These are phyloP conservation scores for Mamestra brassicae DNA, from an alignment of 2,888 invertebrate species.

Conservation along the genomic window DNA sequence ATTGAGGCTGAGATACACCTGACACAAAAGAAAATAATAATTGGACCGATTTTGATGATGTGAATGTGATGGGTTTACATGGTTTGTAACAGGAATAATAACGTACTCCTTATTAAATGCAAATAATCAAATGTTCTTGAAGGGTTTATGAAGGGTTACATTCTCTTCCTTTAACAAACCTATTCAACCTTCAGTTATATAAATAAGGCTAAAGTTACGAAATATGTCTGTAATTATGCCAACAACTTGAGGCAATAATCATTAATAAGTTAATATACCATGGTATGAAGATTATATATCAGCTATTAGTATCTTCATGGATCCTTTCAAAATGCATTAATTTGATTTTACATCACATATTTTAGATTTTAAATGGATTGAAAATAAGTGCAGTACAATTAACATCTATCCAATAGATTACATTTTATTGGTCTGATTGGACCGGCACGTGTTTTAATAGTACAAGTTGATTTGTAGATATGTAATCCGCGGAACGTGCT, in stretches of 20 bases:
- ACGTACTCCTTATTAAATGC: background rate
- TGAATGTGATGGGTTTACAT: too few relatives aligned
- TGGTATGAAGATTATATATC: slow-evolving; percentile 15
- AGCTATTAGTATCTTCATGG: slow-evolving; percentile 40
- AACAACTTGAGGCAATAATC: slow-evolving; percentile 32
- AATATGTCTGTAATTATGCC: slow-evolving; percentile 34
- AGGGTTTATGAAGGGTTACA: slow-evolving; percentile 25
- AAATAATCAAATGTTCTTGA: slow-evolving; percentile 5
- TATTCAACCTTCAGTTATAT: slow-evolving; percentile 37
- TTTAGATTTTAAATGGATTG: slow-evolving; percentile 14
- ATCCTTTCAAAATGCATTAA: slow-evolving; percentile 38
- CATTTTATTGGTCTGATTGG: background rate
- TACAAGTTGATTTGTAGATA: background rate
- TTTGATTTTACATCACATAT: slow-evolving; percentile 25
- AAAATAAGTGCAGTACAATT: slow-evolving; percentile 15
- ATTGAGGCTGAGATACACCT: slow-evolving; percentile 83
- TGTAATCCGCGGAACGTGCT: background rate
- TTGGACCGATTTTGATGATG: background rate
- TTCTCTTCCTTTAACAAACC: slow-evolving; percentile 39
- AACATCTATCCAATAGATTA: background rate
- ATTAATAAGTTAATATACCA: slow-evolving; percentile 27
- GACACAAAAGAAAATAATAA: background rate
- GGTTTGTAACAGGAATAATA: too few relatives aligned
- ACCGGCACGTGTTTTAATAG: slow-evolving; percentile 3
- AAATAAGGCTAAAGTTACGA: slow-evolving; percentile 28